Evolutionary conservation across 2,113 vertebrate genomes (phyloP), one percentile per base, ranked within the genome.

Genomic region (Danionella cerebrum): DNA sequence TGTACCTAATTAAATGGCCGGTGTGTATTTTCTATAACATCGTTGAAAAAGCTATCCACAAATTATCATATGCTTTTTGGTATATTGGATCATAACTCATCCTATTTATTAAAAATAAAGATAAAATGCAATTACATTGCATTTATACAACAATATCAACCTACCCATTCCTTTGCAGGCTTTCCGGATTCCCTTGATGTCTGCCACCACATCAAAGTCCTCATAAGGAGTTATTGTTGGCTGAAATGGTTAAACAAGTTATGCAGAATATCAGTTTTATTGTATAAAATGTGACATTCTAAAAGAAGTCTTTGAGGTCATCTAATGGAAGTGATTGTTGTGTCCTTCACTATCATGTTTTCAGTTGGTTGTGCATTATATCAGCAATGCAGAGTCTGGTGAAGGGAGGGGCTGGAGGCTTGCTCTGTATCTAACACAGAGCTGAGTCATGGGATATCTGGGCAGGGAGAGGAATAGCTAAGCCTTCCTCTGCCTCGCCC

Each of bases 141-240:
- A n/a, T n/a, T n/a, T n/a, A n/a, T n/a, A n/a, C 41, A 47, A 33
- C 42, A 29, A 13, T 33, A 4, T 44, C 35, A 7, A 51, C 87
- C 74, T 76, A 90, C 89, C 89, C 12, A 88, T 71, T 47, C 89
- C 89, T 85, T 90, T 90, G 59, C 89, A 89, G 0, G 87, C 83
- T 71, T 88, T 83, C 8, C 89, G 71, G 39, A 90, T 82, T 0
- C 69, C 73, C 70, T 90, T 89, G 60, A 90, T 87, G 58, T 90
- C 89, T 18, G 84, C 80, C 11, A 80, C 74, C 14, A 84, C 86
- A 69, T 89, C 87, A 57, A 90, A 89, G 64, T 88, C 87, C 69
- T 85, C 84, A 67, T 48, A 88, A 14, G 87, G 86, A 68, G 87
- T 69, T 2, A 90, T 22, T 22, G 89, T 90, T 35, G 89, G 88